Base-by-base conservation (phyloP, 2,888 invertebrate genomes). In the Lepeophtheirus nordmannii region DNA sequence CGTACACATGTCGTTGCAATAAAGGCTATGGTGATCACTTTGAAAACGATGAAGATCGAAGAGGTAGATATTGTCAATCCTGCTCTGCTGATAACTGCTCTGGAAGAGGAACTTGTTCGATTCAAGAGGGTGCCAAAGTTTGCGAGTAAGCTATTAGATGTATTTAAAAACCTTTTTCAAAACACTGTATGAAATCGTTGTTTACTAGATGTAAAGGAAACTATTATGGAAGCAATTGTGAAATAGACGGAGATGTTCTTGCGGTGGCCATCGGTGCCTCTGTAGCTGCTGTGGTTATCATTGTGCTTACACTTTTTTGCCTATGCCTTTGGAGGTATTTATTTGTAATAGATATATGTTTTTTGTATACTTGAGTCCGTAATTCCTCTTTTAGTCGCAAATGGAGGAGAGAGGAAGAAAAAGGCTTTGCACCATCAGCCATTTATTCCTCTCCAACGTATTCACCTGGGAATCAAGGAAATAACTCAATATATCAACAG, bases 211-310 rank as follows among this genome's bases (percentile, higher is more conserved):
- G 62, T 41, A 62, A 83, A n/a, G 85, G 88, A 0, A 87, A 86
- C 69, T 90, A 88, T 76, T 91, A 90, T 75, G 92, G 92, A 0
- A 82, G 84, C 0, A 84, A 86, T 70, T 92, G 92, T 72, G 90
- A 91, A 75, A 83, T 91, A 65, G 92, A 92, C 74, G 91, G 90
- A 0, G 91, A 91, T 77, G 90, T 92, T 62, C 78, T 92, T 22
- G 90, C 88, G 0, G 91, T 91, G 30, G 89, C 91, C 0, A 86
- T 90, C 65, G 91, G 91, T 17, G 91, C 90, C 0, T 89, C 89
- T 0, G 83, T 91, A 0, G 87, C 87, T 0, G 92, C 92, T 1
- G 82, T 90, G 1, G 82, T 91, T 56, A 90, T 92, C 70, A 92
- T 92, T 69, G 85, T 87, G 0, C 76, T 90, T 65, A 92, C 92